Base-by-base conservation (phyloP, 1,140 invertebrate species). In the Coptotermes formosanus region DNA sequence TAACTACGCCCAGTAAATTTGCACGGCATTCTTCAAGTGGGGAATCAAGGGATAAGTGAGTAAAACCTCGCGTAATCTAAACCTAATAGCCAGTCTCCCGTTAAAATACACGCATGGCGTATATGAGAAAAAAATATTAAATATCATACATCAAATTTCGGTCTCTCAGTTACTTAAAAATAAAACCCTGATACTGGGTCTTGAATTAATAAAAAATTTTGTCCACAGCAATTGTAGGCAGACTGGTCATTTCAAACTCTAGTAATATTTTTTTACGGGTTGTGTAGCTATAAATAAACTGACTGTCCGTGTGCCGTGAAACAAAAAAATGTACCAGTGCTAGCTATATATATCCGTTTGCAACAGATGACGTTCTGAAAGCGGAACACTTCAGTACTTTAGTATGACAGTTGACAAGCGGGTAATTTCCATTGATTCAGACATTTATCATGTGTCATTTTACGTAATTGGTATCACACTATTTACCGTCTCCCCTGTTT, bases 321-420 rank as follows among this genome's bases (percentile, higher is more conserved):
- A 75, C 64, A 30, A 75, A 75, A 75, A 9, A 75, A 30, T 16
- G n/a, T 25, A 75, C n/a, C 0, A 38, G 38, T 38, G 38, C 38
- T 38, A 30, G 59, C 12, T 64, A 25, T 64, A 64, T 64, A 64
- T 2, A n/a, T 30, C 9, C 64, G 6, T 0, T 30, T 75, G 9
- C 25, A 75, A 30, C n/a, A 75, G 64, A 30, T 75, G 64, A 75
- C 64, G 64, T 75, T 75, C 14, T 30, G 8, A 75, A 75, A 75
- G 30, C n/a, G 30, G 8, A 75, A 11, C 8, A 6, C 64, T 75
- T 16, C 64, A 30, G 30, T 75, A 75, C 64, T 75, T 75, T 75
- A 75, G 64, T 75, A n/a, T 75, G 64, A 75, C 64, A 75, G 64
- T 75, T 75, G 64, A 75, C 64, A 75, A 75, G 64, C 64, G 64